A percentile compares a stretch with the other conserved stretches of the same genome.
phyloP scores from a whole-genome alignment of 2,888 invertebrate genomes.

The Rotaria sp. region DNA sequence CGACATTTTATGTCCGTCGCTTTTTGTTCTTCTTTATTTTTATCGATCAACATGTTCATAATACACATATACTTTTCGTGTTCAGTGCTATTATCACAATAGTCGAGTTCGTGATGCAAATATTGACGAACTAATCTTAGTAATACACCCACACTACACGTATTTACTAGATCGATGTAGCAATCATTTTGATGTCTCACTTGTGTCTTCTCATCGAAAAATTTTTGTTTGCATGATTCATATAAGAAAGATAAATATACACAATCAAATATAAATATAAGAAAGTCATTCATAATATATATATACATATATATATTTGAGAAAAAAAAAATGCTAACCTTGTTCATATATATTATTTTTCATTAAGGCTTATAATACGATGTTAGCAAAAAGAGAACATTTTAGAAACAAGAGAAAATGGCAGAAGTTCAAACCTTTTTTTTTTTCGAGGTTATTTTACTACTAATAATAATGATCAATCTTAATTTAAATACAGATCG shows the following conservation, averaged over 20 bases:
- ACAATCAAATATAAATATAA: neutral
- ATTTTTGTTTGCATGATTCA: neutral
- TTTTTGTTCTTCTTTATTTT: neutral
- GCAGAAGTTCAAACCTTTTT: neutral
- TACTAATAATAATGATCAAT: neutral
- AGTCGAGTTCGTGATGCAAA: neutral
- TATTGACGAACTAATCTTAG: neutral
- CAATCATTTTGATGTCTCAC: neutral
- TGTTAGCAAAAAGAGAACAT: neutral
- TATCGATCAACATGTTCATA: neutral
- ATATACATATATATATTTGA: neutral
- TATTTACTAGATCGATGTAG: neutral
- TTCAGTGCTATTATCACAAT: neutral
- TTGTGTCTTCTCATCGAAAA: neutral
- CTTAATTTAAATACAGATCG: neutral
- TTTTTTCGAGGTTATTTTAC: neutral
- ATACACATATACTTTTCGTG: neutral
- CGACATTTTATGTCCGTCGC: neutral
- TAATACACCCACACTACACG: neutral
- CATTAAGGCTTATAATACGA: neutral
- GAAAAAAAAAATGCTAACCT: neutral
- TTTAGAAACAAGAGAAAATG: neutral
- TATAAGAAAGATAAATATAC: neutral
- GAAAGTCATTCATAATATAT: neutral
- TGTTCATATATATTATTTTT: neutral